Evolutionary conservation across 2,888 invertebrate species (phyloP).

Genomic region (Zygothrica quintamaculata): DNA sequence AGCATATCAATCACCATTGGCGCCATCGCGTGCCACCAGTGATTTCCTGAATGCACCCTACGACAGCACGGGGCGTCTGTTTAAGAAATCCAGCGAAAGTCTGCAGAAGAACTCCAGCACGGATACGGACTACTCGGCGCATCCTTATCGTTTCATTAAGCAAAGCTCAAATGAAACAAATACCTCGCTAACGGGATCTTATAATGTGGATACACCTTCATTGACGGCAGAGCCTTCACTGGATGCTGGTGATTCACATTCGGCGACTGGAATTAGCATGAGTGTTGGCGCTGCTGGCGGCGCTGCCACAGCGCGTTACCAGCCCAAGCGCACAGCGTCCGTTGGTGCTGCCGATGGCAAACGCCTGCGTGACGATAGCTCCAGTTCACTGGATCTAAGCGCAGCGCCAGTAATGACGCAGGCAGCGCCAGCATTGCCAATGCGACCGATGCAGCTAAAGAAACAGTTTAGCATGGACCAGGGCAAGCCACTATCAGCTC

Average conservation of each 20-base stretch:
- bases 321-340: constrained; percentile 82
- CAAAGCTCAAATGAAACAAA: constrained; percentile 85
- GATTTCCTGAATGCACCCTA: constrained; percentile 83
- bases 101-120: constrained; percentile 85
- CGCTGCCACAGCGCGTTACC: constrained; percentile 72
- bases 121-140: constrained; percentile 84
- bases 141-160: constrained; percentile 84
- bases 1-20: constrained; percentile 78
- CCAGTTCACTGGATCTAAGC: constrained; percentile 70
- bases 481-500: constrained; percentile 77
- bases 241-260: constrained; percentile 81
- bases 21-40: constrained; percentile 80
- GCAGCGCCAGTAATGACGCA: constrained; percentile 68
- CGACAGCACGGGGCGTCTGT: constrained; percentile 79
- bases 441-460: constrained; percentile 83
- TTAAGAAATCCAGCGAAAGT: constrained; percentile 84
- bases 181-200: constrained; percentile 84
- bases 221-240: constrained; percentile 83
- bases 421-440: constrained; percentile 74
- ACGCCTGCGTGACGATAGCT: constrained; percentile 69
- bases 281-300: constrained; percentile 61
- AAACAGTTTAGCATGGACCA: constrained; percentile 85
- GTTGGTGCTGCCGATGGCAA: constrained; percentile 79
- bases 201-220: constrained; percentile 84
- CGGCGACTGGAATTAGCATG: constrained; percentile 66